phyloP scores from a whole-genome alignment of 2,888 invertebrate genomes.

The Ceratothoa steindachneri region DNA sequence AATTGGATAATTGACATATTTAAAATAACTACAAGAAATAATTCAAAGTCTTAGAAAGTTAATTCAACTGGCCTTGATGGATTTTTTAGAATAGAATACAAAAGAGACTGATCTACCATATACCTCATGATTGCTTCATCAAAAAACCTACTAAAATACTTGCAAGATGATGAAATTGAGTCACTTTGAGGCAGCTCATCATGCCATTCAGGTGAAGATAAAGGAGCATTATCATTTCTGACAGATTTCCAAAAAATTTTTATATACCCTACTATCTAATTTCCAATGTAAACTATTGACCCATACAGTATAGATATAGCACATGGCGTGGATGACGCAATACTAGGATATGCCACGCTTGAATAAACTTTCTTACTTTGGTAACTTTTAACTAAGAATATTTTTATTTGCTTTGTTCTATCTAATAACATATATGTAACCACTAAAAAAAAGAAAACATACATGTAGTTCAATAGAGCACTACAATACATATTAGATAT shows the following conservation, averaged over 20 bases:
- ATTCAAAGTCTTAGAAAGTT: neutral
- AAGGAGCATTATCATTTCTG: neutral
- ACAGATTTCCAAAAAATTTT: neutral
- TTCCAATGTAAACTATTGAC: too few relatives aligned
- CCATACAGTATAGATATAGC: too few relatives aligned
- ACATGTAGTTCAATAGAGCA: too few relatives aligned
- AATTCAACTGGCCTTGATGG: neutral
- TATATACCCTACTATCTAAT: too few relatives aligned
- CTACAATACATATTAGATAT: too few relatives aligned
- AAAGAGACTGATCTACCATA: neutral
- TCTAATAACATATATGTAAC: too few relatives aligned
- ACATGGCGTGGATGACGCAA: too few relatives aligned
- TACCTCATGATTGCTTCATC: neutral
- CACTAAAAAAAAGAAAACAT: too few relatives aligned
- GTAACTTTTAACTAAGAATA: too few relatives aligned
- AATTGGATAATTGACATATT: neutral
- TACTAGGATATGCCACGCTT: too few relatives aligned
- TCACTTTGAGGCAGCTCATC: neutral
- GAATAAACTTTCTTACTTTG: too few relatives aligned
- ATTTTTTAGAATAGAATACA: conserved; percentile 9
- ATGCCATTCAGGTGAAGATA: neutral
- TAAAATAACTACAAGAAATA: conserved; percentile 11
- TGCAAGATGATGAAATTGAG: neutral
- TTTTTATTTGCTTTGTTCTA: too few relatives aligned
- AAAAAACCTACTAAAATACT: conserved; percentile 7